Percentiles rank a stretch among this genome's conserved stretches.
Conservation (phyloP, 2,797 vertebrate species). For the Amazona finschi region DNA sequence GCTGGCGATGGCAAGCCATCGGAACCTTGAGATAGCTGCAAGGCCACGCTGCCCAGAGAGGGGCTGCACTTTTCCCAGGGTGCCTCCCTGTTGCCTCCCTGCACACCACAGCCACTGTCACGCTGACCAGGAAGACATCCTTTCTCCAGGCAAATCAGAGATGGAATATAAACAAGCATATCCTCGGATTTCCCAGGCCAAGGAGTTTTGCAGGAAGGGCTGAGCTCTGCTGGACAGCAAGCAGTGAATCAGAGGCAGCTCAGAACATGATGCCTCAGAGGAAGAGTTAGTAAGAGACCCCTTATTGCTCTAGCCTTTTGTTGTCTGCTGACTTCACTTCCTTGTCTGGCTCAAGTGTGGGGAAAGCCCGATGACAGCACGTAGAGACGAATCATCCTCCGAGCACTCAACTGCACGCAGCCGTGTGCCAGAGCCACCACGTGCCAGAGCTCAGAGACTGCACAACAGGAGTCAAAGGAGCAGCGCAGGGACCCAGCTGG, state of each 20-base stretch:
- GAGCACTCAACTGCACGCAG: background rate
- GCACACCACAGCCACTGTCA: background rate
- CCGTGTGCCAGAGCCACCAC: background rate
- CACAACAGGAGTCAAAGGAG: background rate
- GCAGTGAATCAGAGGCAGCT: conserved; percentile 21
- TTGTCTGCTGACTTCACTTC: conserved; percentile 56
- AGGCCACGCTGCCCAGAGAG: background rate
- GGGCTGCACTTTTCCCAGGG: background rate
- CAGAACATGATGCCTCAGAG: conserved; percentile 21
- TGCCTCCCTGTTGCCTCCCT: background rate
- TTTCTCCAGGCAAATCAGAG: background rate
- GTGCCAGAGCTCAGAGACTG: background rate
- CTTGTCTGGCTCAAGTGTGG: background rate
- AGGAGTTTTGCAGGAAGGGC: background rate
- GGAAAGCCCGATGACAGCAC: conserved; percentile 33
- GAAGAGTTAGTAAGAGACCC: background rate
- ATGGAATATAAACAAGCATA: background rate
- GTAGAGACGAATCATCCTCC: background rate
- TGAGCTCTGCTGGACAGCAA: background rate
- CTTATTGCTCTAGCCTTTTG: conserved; percentile 25
- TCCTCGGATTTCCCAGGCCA: background rate
- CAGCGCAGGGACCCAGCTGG: background rate
- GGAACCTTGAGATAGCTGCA: fast-evolving
- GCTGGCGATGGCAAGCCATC: fast-evolving
- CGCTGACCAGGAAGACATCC: background rate